Base-by-base conservation (phyloP, 2,797 vertebrate genomes). In the Nyctibius grandis region DNA sequence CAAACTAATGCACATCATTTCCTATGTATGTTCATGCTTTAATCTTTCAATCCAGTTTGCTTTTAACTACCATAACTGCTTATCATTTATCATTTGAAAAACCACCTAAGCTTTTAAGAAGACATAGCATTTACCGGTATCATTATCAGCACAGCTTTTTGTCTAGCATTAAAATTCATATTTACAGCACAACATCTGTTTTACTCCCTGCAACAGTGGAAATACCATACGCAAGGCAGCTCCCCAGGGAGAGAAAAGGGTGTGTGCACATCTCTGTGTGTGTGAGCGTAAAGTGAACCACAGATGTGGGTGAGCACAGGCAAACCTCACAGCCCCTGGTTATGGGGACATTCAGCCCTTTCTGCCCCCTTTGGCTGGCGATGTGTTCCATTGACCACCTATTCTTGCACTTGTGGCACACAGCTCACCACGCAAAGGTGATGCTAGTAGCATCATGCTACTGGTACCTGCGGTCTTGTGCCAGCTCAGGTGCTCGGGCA, bases 161-260 rank as follows among this genome's bases (percentile, higher is more conserved):
- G 54, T 47, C 72, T 65, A 70, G 68, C 57, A 83, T 89, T 92
- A 85, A 77, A 92, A 83, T 78, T 81, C n/a, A 16, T 74, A 80
- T 77, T 95, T 92, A 57, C n/a, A 44, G 45, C 36, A 31, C 57
- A 86, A 54, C 40, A 60, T 64, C 86, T 59, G 72, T 65, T 83
- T 73, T 74, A 53, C 21, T 64, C 45, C 33, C 45, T 44, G 29
- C 15, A 34, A 29, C 8, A 53, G 17, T 6, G 11, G 86, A 82
- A 82, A 86, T 48, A 60, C 47, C 48, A 85, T 72, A 92, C 65
- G 68, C 34, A 57, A 69, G 54, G 31, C 9, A 75, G 29, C 5
- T 36, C 64, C 48, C 40, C 0, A 0, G 42, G 42, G 34, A 81
- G 33, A 60, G 22, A 67, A 78, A 50, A 78, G 25, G 14, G 42